Percentiles rank a stretch among this genome's conserved stretches.
These are phyloP conservation scores for Diabrotica balteata DNA, from an alignment of 2,888 invertebrate species.

Conservation along the genomic window DNA sequence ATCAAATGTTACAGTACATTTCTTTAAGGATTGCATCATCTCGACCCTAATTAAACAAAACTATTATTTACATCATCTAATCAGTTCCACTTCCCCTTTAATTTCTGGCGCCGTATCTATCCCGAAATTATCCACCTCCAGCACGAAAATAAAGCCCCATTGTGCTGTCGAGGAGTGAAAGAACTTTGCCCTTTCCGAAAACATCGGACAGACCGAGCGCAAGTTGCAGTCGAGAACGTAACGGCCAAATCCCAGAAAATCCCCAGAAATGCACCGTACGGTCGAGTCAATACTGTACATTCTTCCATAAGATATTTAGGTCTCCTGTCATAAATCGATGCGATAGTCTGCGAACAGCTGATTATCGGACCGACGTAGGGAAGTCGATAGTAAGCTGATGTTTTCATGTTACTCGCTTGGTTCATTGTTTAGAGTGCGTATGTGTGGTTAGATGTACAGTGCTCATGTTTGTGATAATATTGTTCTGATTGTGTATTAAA, in stretches of 20 bases:
- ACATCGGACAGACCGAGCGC: background rate
- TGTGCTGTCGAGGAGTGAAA: background rate
- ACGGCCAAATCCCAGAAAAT: background rate
- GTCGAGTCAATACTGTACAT: background rate
- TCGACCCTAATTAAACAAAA: too few relatives aligned
- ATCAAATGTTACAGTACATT: too few relatives aligned
- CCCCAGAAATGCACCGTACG: constrained; percentile 1
- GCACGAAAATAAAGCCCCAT: background rate
- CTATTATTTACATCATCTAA: too few relatives aligned
- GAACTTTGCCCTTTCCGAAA: constrained; percentile 11
- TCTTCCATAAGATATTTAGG: constrained; percentile 2
- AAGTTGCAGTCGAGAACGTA: too few relatives aligned
- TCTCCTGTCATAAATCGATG: background rate
- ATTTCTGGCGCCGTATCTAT: too few relatives aligned
- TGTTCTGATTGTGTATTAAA: background rate
- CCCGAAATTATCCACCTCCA: too few relatives aligned
- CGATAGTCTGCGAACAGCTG: constrained; percentile 6
- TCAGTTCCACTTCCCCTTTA: too few relatives aligned
- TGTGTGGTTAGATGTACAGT: constrained; percentile 4
- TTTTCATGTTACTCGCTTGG: constrained; percentile 3
- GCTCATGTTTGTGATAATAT: constrained; percentile 7
- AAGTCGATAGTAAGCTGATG: constrained; percentile 11
- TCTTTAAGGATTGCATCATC: too few relatives aligned
- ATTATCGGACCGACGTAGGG: constrained; percentile 11
- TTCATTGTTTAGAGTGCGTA: constrained; percentile 4